These are phyloP conservation scores for Trachymyrmex septentrionalis DNA, from an alignment of 1,140 invertebrate genomes.

Conservation along the genomic window DNA sequence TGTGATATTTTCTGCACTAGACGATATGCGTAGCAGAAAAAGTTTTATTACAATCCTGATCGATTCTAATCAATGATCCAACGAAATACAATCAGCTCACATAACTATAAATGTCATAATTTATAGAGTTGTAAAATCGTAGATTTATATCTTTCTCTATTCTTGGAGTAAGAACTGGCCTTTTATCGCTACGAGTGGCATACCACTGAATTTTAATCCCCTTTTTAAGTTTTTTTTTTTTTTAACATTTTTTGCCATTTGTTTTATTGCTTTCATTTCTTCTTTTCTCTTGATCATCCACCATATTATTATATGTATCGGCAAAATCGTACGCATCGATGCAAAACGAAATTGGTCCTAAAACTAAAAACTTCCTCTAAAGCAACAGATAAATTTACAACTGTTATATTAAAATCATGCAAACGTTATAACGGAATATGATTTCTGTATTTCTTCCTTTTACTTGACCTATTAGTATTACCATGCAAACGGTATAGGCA, in stretches of 20 bases:
- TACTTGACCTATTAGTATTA: slow-evolving; percentile 26
- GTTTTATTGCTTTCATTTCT: slow-evolving; percentile 32
- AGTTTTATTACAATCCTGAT: slow-evolving; percentile 67
- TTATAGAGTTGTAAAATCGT: slow-evolving; percentile 69
- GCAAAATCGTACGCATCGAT: slow-evolving; percentile 11
- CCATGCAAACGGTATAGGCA: background rate
- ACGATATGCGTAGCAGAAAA: slow-evolving; percentile 58
- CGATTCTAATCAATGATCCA: slow-evolving; percentile 74
- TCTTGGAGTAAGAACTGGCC: slow-evolving; percentile 12
- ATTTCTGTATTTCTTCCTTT: slow-evolving; percentile 1
- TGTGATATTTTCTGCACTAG: slow-evolving; percentile 1
- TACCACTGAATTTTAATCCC: slow-evolving; percentile 39
- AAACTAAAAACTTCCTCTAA: background rate
- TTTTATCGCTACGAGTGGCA: slow-evolving; percentile 15
- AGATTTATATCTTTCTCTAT: slow-evolving; percentile 68
- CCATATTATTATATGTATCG: slow-evolving; percentile 11
- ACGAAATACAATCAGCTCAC: slow-evolving; percentile 64
- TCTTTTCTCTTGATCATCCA: background rate
- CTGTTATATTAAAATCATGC: background rate
- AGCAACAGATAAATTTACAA: background rate
- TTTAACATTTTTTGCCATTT: slow-evolving; percentile 16
- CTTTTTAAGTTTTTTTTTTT: slow-evolving; percentile 20
- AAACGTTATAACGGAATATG: slow-evolving; percentile 31
- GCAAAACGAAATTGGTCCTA: slow-evolving; percentile 1
- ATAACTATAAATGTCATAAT: slow-evolving; percentile 68